phyloP scores from a whole-genome alignment of 2,113 vertebrate genomes.

The Archilochus colubris region DNA sequence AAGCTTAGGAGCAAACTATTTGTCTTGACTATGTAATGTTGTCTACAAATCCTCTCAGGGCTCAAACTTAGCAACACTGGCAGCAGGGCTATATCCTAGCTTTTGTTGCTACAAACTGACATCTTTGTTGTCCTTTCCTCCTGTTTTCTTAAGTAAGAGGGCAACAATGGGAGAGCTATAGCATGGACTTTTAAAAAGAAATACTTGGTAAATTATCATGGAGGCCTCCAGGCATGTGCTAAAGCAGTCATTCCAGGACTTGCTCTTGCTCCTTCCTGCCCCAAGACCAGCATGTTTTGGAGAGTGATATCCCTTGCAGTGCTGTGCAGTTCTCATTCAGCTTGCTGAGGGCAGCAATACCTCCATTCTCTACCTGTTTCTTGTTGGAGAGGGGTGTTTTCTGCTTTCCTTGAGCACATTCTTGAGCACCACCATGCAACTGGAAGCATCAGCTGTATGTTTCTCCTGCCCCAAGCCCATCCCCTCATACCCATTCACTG shows the following conservation, averaged over 20 bases:
- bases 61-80: background rate
- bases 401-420: background rate
- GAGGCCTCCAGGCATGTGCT: background rate
- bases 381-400: background rate
- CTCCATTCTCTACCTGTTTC: background rate
- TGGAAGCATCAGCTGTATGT: background rate
- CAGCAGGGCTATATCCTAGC: background rate
- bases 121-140: background rate
- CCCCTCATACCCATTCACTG: background rate
- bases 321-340: background rate
- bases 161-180: background rate
- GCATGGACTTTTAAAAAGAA: background rate
- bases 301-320: background rate
- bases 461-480: background rate
- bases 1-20: background rate
- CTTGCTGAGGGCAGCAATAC: background rate
- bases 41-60: background rate
- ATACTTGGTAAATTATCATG: background rate
- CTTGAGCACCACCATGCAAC: background rate
- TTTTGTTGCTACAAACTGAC: background rate
- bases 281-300: accelerated
- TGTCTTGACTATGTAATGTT: background rate
- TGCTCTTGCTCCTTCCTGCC: background rate
- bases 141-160: background rate
- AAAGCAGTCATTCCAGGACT: background rate